phyloP scores from a whole-genome alignment of 1,140 invertebrate genomes.

The Oncopodura yosiiana region DNA sequence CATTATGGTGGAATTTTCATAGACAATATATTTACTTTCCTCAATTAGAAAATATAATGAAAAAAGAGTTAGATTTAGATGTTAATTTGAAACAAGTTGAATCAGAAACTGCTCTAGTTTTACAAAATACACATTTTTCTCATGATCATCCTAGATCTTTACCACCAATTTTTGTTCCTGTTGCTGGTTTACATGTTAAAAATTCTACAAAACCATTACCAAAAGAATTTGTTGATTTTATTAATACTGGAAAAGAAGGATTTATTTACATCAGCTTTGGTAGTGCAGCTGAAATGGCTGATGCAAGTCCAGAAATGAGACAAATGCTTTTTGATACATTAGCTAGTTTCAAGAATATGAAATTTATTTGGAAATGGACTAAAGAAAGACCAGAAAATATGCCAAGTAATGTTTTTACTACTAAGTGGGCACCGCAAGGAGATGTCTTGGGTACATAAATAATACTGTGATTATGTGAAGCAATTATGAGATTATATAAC shows the following conservation, averaged over 20 bases:
- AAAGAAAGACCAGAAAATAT: background rate
- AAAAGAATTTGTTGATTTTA: slow-evolving; percentile 9
- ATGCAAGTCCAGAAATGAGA: background rate
- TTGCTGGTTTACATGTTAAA: slow-evolving; percentile 48
- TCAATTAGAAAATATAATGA: slow-evolving; percentile 5
- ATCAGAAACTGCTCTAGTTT: slow-evolving; percentile 41
- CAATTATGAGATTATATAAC: too few relatives aligned
- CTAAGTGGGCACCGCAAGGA: slow-evolving; percentile 24
- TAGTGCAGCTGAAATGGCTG: background rate
- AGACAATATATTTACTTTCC: background rate
- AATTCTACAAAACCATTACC: slow-evolving; percentile 1
- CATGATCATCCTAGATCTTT: slow-evolving; percentile 44
- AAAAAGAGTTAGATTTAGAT: slow-evolving; percentile 25
- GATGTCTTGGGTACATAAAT: slow-evolving; percentile 14
- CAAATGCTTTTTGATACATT: slow-evolving; percentile 7
- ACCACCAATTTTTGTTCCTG: slow-evolving; percentile 50
- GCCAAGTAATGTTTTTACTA: slow-evolving; percentile 16
- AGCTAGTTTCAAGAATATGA: background rate
- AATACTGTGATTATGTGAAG: too few relatives aligned
- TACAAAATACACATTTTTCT: slow-evolving; percentile 48
- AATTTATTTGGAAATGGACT: slow-evolving; percentile 17
- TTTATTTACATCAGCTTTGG: slow-evolving; percentile 23
- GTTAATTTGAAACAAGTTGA: too few relatives aligned
- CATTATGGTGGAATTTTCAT: slow-evolving; percentile 5
- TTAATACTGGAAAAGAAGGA: slow-evolving; percentile 1